phyloP scores from a whole-genome alignment of 2,113 vertebrate genomes.

The Xenopus borealis region DNA sequence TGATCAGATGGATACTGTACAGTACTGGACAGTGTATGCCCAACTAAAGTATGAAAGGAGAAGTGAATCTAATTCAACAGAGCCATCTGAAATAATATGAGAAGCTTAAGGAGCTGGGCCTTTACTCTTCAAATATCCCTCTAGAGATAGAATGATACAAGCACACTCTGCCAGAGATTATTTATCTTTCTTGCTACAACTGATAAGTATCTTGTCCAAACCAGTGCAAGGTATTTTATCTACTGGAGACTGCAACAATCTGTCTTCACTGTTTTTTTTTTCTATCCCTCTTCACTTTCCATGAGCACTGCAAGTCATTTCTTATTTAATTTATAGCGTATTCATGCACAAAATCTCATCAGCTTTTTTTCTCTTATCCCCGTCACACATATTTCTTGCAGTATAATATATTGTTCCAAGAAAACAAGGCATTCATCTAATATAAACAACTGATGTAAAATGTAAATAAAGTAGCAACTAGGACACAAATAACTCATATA shows the following conservation, averaged over 20 bases:
- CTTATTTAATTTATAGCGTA: constrained; percentile 29
- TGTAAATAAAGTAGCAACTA: too few relatives aligned
- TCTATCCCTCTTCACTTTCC: constrained; percentile 17
- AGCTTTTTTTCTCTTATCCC: neutral
- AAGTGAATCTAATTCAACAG: neutral
- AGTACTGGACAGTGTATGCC: too few relatives aligned
- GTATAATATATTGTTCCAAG: neutral
- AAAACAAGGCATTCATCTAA: neutral
- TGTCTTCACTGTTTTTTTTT: constrained; percentile 25
- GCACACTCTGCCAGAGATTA: constrained; percentile 23
- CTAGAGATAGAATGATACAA: constrained; percentile 39
- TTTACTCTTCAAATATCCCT: constrained; percentile 20
- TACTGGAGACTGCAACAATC: constrained; percentile 35
- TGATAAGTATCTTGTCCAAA: constrained; percentile 43
- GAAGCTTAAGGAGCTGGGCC: constrained; percentile 2
- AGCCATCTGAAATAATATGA: constrained; percentile 27
- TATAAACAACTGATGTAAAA: too few relatives aligned
- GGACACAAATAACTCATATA: too few relatives aligned
- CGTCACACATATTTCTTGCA: neutral
- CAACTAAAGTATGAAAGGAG: too few relatives aligned
- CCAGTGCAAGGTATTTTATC: constrained; percentile 30
- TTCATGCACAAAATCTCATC: constrained; percentile 13
- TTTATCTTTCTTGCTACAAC: constrained; percentile 30
- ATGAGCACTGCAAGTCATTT: constrained; percentile 7
- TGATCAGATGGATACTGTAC: too few relatives aligned